These are phyloP conservation scores for Caenorhabditis sp. DNA, from an alignment of 2,888 invertebrate genomes.

Conservation along the genomic window DNA sequence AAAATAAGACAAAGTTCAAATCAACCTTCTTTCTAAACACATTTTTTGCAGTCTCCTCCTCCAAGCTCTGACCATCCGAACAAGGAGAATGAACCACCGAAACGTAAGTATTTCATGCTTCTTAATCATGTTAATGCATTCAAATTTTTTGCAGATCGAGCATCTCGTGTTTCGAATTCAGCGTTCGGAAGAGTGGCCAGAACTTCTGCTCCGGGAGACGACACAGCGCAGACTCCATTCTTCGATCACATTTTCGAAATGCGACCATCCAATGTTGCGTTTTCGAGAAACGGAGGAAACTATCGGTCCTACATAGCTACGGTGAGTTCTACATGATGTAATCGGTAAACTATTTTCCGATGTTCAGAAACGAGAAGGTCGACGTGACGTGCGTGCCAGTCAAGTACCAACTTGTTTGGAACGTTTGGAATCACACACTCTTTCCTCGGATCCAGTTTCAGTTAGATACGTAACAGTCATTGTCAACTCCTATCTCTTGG, in stretches of 20 bases:
- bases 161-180: no score
- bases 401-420: constrained; percentile 69
- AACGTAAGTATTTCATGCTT: no score
- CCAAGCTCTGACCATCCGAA: no score
- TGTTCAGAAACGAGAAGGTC: constrained; percentile 46
- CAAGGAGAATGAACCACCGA: no score
- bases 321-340: constrained; percentile 14
- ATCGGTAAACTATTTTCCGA: background rate
- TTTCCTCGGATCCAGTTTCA: constrained; percentile 71
- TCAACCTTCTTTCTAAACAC: no score
- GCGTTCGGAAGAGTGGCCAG: constrained; percentile 40
- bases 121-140: no score
- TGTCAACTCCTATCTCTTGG: constrained; percentile 55
- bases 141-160: no score
- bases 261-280: constrained; percentile 18
- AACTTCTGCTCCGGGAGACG: constrained; percentile 10
- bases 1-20: no score
- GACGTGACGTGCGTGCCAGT: constrained; percentile 50
- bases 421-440: constrained; percentile 65
- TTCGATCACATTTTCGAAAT: constrained; percentile 58
- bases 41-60: no score
- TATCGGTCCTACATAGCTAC: constrained; percentile 28
- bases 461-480: constrained; percentile 66
- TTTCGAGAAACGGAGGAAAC: constrained; percentile 18
- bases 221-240: constrained; percentile 20